These are phyloP conservation scores for Trematomus bernacchii DNA, from an alignment of 2,797 vertebrate genomes.

Conservation along the genomic window DNA sequence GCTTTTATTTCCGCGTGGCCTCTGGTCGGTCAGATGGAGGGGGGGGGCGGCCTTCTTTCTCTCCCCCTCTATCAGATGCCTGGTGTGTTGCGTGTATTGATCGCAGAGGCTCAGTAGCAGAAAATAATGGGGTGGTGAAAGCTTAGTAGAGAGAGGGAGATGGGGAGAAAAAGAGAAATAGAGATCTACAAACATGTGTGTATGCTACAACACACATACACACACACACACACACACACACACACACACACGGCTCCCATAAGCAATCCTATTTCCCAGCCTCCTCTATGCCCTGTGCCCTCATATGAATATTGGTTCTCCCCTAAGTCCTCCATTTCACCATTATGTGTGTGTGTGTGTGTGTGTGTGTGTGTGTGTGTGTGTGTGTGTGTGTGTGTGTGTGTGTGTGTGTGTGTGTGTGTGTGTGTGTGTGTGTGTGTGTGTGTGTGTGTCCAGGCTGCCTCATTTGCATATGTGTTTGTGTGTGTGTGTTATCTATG, in stretches of 20 bases:
- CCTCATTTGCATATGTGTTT: constrained; percentile 76
- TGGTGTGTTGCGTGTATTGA: constrained; percentile 90
- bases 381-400: constrained; percentile 80
- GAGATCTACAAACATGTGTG: constrained; percentile 59
- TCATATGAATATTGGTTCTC: constrained; percentile 90
- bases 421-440: constrained; percentile 65
- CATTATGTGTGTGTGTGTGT: constrained; percentile 74
- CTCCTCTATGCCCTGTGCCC: constrained; percentile 78
- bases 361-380: constrained; percentile 80
- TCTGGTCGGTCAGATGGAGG: constrained; percentile 45
- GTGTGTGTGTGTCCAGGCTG: constrained; percentile 57
- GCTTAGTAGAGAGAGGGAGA: constrained; percentile 79
- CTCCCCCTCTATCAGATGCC: constrained; percentile 79
- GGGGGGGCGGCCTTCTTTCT: constrained; percentile 11
- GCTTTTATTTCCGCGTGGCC: constrained; percentile 54
- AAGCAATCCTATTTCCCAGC: constrained; percentile 52
- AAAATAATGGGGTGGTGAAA: constrained; percentile 89
- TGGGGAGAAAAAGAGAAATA: constrained; percentile 83
- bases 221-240: constrained; percentile 40
- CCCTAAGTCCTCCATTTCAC: constrained; percentile 93
- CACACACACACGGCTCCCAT: constrained; percentile 18
- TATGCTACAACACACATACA: constrained; percentile 1
- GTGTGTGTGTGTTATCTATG: constrained; percentile 95
- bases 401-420: constrained; percentile 79
- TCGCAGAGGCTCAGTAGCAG: constrained; percentile 89